Conservation (phyloP, 2,888 invertebrate species). For the Hirtodrosophila trivittata region DNA sequence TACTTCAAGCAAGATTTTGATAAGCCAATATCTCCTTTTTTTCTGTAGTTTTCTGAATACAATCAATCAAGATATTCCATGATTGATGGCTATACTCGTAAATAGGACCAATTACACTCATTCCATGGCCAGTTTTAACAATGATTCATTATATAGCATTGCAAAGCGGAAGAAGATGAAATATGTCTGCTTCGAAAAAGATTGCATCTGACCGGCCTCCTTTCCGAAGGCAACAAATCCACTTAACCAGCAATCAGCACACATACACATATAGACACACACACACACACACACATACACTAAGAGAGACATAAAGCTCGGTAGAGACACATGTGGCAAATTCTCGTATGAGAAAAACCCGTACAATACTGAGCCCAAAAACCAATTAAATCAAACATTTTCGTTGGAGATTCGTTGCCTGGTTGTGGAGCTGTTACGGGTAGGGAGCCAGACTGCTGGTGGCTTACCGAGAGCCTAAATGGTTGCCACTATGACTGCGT, state of each 20-base stretch:
- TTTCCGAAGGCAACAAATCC: conserved; percentile 22
- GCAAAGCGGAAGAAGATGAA: not conserved
- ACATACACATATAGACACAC: no score
- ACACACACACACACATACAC: conserved; percentile 10
- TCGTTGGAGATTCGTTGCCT: conserved; percentile 52
- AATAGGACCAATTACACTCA: no score
- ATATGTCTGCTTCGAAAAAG: no score
- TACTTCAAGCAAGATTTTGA: no score
- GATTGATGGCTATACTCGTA: no score
- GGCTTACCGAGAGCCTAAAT: conserved; percentile 32
- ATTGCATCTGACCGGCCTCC: not conserved
- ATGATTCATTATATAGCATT: conserved; percentile 8
- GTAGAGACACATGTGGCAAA: conserved; percentile 35
- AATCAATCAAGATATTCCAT: no score
- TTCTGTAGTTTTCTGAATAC: no score
- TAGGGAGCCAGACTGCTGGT: not conserved
- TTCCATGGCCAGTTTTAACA: not conserved
- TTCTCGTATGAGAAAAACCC: no score
- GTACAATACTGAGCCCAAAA: conserved; percentile 65
- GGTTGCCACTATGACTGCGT: conserved; percentile 27
- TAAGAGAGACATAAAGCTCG: conserved; percentile 10
- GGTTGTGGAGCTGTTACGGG: conserved; percentile 4
- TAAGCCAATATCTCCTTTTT: no score
- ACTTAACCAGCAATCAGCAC: conserved; percentile 22
- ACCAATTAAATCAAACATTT: conserved; percentile 78